Base-by-base conservation (phyloP, 2,888 invertebrate genomes). In the Clunio marinus region DNA sequence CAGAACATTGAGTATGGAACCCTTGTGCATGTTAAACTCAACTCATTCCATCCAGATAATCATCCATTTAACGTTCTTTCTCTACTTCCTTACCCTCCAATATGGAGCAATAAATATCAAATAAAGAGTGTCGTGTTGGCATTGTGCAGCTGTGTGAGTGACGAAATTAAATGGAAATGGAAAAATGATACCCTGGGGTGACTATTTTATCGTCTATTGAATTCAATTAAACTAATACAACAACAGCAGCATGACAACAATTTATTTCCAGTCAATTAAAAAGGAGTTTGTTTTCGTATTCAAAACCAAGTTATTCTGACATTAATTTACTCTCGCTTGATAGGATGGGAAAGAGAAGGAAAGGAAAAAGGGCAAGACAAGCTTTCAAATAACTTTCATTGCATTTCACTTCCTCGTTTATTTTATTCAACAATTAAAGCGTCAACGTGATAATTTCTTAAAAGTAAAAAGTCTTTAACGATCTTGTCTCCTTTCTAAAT, bases 171-270 rank as follows among this genome's bases (percentile, higher is more conserved):
- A 63, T 63, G 37, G 46, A 63, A 62, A 62, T 22, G 62, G 28
- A 63, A 32, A n/a, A 20, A 32, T 45, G 45, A 63, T 63, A 45
- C 45, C 63, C 63, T 24, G 46, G 63, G 63, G 63, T 63, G 63
- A 45, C 63, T 46, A 45, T 45, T 63, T 27, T 45, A 25, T 25
- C 27, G 63, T 63, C 63, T 63, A 63, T 63, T 63, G 20, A 63
- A 63, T 63, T 63, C 63, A 63, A 63, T 63, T 63, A 63, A 63
- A 63, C 63, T 27, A 63, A 63, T 15, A 63, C 63, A 63, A 27
- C 13, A 45, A 46, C n/a, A n/a, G n/a, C n/a, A n/a, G n/a, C n/a
- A n/a, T n/a, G n/a, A n/a, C 2, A 46, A 63, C 37, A 46, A 46
- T 63, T 25, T 51, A 51, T 51, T 51, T 51, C 51, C 51, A 51